Percentiles rank a stretch among this genome's conserved stretches.
Evolutionary conservation across 2,888 invertebrate species (phyloP).

Genomic region (Scaptomyza cyrtandrae): DNA sequence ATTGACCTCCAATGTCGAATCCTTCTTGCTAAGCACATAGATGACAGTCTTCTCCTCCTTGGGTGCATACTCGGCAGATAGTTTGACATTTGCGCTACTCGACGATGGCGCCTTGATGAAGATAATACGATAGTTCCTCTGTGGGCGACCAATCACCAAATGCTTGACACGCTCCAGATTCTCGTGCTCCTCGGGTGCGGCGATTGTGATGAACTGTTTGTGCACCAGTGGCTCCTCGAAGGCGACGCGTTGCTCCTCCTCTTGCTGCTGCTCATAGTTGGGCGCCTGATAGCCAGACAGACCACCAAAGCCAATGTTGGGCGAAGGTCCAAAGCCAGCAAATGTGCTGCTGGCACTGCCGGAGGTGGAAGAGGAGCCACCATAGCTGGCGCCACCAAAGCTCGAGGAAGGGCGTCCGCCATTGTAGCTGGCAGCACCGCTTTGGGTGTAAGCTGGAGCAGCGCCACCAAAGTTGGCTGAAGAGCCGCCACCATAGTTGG

Average conservation of each 20-base stretch:
- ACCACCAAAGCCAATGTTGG: slow-evolving; percentile 62
- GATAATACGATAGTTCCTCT: slow-evolving; percentile 83
- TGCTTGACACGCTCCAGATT: slow-evolving; percentile 75
- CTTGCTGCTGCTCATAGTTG: slow-evolving; percentile 56
- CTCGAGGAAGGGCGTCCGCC: slow-evolving; percentile 24
- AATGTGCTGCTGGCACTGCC: slow-evolving; percentile 30
- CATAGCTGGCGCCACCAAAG: slow-evolving; percentile 23
- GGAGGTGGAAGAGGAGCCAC: slow-evolving; percentile 24
- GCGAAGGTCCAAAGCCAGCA: slow-evolving; percentile 54
- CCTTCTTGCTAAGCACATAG: slow-evolving; percentile 83
- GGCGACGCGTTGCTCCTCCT: slow-evolving; percentile 57
- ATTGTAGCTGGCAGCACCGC: slow-evolving; percentile 21
- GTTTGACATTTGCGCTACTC: slow-evolving; percentile 71
- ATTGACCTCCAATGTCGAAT: slow-evolving; percentile 78
- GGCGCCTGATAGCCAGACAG: slow-evolving; percentile 62
- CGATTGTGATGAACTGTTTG: slow-evolving; percentile 82
- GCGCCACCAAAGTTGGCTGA: slow-evolving; percentile 12
- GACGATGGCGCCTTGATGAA: slow-evolving; percentile 83
- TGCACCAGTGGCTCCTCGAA: slow-evolving; percentile 75
- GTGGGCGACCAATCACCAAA: slow-evolving; percentile 81
- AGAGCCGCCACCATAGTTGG: background rate
- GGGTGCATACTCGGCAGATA: slow-evolving; percentile 82
- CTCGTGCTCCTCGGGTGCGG: slow-evolving; percentile 83
- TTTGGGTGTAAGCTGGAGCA: slow-evolving; percentile 15
- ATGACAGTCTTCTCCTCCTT: slow-evolving; percentile 84